These are phyloP conservation scores for Solenopsis invicta DNA, from an alignment of 1,140 invertebrate genomes.

Conservation along the genomic window DNA sequence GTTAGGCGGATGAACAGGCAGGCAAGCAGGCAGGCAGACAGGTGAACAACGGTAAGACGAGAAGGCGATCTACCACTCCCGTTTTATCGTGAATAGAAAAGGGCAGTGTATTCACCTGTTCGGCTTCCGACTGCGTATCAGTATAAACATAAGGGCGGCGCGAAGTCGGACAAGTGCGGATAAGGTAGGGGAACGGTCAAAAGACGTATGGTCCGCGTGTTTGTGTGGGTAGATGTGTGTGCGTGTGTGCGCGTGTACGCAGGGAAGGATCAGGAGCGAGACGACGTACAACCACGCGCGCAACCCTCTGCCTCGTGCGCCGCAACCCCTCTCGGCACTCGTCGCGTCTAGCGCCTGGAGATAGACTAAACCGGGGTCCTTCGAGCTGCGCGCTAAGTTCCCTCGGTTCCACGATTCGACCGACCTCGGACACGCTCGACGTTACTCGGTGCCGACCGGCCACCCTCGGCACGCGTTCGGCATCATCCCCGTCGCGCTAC, in stretches of 20 bases:
- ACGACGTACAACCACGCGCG: constrained; percentile 48
- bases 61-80: constrained; percentile 51
- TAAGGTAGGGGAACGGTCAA: too few relatives aligned
- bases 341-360: constrained; percentile 77
- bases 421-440: constrained; percentile 69
- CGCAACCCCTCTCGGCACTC: constrained; percentile 72
- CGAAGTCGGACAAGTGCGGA: constrained; percentile 37
- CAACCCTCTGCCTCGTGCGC: constrained; percentile 30
- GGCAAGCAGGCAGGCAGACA: too few relatives aligned
- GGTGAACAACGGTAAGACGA: background rate
- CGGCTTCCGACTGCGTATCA: background rate
- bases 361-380: constrained; percentile 76
- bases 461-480: constrained; percentile 50
- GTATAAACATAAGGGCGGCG: constrained; percentile 9
- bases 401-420: constrained; percentile 65
- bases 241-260: background rate
- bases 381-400: constrained; percentile 74
- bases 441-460: constrained; percentile 64
- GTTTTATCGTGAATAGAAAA: constrained; percentile 24
- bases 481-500: constrained; percentile 2
- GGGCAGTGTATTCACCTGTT: constrained; percentile 19
- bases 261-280: constrained; percentile 7
- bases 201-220: background rate
- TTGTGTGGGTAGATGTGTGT: background rate
- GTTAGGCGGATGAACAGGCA: background rate